phyloP scores from a whole-genome alignment of 2,888 invertebrate species.

The Mactromeris polynyma region DNA sequence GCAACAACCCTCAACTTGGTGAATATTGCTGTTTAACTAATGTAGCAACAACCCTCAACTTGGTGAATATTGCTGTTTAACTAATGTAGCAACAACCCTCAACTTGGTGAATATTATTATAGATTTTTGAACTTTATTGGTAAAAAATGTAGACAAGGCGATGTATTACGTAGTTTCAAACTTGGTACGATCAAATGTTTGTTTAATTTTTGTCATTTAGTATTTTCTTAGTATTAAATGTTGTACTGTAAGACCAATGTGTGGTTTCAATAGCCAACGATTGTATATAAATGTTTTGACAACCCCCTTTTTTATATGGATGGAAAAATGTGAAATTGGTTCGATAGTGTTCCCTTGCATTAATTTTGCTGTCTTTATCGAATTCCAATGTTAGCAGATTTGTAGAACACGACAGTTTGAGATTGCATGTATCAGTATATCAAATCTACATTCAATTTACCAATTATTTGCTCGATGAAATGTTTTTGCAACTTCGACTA shows the following conservation, averaged over 20 bases:
- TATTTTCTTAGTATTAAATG: constrained; percentile 26
- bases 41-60: not conserved
- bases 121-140: not conserved
- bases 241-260: constrained; percentile 33
- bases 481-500: not conserved
- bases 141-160: not conserved
- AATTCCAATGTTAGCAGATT: too few relatives aligned
- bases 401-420: too few relatives aligned
- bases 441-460: too few relatives aligned
- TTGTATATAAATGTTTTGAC: constrained; percentile 41
- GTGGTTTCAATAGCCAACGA: constrained; percentile 70
- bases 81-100: not conserved
- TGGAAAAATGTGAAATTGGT: not conserved
- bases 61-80: not conserved
- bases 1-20: too few relatives aligned
- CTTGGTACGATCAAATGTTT: too few relatives aligned
- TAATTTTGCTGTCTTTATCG: too few relatives aligned
- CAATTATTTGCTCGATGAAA: too few relatives aligned
- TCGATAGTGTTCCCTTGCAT: not conserved
- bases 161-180: not conserved
- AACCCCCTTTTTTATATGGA: not conserved
- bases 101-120: not conserved
- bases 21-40: too few relatives aligned
- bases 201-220: not conserved
- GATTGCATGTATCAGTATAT: too few relatives aligned